phyloP scores from a whole-genome alignment of 2,888 invertebrate genomes.

The Noctua janthe region DNA sequence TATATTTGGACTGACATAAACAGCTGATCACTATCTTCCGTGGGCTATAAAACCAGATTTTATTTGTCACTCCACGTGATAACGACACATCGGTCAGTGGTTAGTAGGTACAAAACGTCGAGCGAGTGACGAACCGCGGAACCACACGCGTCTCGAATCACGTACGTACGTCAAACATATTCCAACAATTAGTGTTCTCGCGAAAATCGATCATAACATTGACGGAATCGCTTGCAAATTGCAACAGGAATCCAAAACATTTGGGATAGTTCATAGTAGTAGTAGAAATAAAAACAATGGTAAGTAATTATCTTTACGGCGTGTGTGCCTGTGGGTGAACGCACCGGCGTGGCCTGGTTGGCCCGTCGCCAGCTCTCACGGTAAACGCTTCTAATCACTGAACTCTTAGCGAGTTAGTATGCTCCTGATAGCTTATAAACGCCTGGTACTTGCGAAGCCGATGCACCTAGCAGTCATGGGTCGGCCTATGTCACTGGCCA shows the following conservation, averaged over 20 bases:
- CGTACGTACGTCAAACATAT: constrained; percentile 37
- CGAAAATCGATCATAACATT: constrained; percentile 41
- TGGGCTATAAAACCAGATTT: constrained; percentile 48
- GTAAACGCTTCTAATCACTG: constrained; percentile 87
- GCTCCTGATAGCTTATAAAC: constrained; percentile 85
- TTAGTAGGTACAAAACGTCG: constrained; percentile 44
- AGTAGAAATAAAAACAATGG: constrained; percentile 83
- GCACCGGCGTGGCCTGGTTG: constrained; percentile 88
- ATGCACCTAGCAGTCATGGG: constrained; percentile 74
- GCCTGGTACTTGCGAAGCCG: constrained; percentile 83
- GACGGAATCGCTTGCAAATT: constrained; percentile 25
- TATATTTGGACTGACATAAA: constrained; percentile 27
- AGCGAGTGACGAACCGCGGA: constrained; percentile 42
- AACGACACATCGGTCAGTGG: constrained; percentile 43
- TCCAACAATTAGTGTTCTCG: constrained; percentile 36
- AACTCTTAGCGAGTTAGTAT: constrained; percentile 83
- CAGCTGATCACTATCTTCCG: constrained; percentile 48
- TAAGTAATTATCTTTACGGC: constrained; percentile 79
- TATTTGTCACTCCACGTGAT: constrained; percentile 46
- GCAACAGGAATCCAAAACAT: constrained; percentile 52
- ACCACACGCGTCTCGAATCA: constrained; percentile 44
- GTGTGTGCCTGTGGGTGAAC: constrained; percentile 83
- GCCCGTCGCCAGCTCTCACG: constrained; percentile 88
- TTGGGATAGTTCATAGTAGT: constrained; percentile 70
- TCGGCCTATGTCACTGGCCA: constrained; percentile 56